Evolutionary conservation across 2,888 invertebrate genomes (phyloP).

Genomic region (Andrena bucephala): DNA sequence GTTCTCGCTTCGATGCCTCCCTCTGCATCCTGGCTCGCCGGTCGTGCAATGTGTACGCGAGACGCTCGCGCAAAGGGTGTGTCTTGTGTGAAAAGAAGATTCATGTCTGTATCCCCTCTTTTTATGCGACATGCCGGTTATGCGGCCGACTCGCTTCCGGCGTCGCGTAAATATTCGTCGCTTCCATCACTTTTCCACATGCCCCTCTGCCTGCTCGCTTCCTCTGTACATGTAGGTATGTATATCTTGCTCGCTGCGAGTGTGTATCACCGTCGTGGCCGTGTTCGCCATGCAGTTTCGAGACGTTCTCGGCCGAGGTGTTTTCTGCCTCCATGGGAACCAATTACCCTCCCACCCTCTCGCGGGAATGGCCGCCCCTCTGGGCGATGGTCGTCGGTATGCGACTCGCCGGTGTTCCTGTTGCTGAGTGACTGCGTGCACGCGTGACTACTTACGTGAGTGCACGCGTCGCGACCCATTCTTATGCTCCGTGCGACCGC

Average conservation of each 20-base stretch:
- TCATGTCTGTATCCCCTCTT: no score
- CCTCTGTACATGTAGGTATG: background rate
- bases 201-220: background rate
- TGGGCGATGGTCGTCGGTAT: constrained; percentile 71
- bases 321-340: constrained; percentile 86
- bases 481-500: background rate
- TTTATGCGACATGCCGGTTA: no score
- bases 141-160: no score
- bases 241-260: constrained; percentile 7
- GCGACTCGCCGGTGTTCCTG: constrained; percentile 54
- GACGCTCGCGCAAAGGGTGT: no score
- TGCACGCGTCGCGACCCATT: constrained; percentile 34
- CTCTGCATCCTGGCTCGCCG: background rate
- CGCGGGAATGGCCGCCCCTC: constrained; percentile 71
- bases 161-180: no score
- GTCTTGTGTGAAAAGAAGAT: no score
- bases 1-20: constrained; percentile 1
- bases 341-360: constrained; percentile 85
- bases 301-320: constrained; percentile 69
- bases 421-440: constrained; percentile 42
- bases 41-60: background rate
- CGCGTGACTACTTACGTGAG: constrained; percentile 33
- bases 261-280: constrained; percentile 33
- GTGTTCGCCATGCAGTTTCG: constrained; percentile 56
- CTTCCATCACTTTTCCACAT: background rate